phyloP scores from a whole-genome alignment of 2,113 vertebrate genomes.

The Himantopus leucocephalus region DNA sequence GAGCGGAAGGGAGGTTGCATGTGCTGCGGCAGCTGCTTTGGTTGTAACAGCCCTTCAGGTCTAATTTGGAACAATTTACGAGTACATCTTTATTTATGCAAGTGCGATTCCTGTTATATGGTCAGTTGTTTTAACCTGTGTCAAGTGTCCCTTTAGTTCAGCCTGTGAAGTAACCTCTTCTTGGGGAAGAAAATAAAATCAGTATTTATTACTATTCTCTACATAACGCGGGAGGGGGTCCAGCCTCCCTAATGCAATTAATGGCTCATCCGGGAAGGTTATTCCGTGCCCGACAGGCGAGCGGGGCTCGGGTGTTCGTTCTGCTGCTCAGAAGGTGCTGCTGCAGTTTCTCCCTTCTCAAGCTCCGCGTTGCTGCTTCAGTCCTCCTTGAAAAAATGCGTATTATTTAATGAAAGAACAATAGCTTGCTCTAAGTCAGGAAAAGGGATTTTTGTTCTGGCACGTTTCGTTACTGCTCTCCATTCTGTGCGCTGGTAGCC shows the following conservation, averaged over 20 bases:
- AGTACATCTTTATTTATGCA: background rate
- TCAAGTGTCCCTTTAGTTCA: background rate
- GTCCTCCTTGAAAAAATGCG: fast-evolving
- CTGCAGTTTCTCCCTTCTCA: background rate
- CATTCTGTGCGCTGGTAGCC: background rate
- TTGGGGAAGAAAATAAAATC: background rate
- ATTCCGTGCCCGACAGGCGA: fast-evolving
- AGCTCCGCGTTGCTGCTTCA: background rate
- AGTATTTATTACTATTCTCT: background rate
- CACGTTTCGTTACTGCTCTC: background rate
- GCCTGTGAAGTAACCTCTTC: background rate
- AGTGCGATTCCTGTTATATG: background rate
- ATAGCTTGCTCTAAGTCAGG: background rate
- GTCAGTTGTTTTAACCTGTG: background rate
- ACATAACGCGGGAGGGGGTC: too few relatives aligned
- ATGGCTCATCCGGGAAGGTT: background rate
- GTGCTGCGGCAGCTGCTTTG: background rate
- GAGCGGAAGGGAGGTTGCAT: background rate
- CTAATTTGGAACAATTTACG: background rate
- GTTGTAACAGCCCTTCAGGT: background rate
- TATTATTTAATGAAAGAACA: background rate
- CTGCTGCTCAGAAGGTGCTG: background rate
- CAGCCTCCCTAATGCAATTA: fast-evolving
- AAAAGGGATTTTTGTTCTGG: background rate
- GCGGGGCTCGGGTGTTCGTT: too few relatives aligned